phyloP scores from a whole-genome alignment of 2,888 invertebrate species.

The Sepioteuthis lessoniana region DNA sequence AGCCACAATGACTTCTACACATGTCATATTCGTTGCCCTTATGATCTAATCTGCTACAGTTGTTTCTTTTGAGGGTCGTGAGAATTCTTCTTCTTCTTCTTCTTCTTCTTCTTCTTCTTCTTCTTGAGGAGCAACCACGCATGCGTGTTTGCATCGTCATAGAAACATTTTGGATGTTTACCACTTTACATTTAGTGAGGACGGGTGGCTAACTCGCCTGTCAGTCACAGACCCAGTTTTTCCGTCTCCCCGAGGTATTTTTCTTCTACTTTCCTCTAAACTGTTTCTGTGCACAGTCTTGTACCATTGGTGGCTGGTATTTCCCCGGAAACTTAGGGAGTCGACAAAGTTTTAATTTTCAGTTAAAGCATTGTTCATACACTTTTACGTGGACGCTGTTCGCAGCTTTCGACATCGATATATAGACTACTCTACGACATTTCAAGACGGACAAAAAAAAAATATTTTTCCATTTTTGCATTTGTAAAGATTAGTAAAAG shows the following conservation, averaged over 20 bases:
- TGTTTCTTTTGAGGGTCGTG: neutral
- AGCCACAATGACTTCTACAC: neutral
- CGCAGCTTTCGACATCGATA: too few species aligned
- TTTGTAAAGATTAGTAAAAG: too few species aligned
- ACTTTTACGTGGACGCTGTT: too few species aligned
- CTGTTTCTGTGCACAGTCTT: too few species aligned
- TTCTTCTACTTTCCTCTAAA: neutral
- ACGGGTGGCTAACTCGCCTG: too few species aligned
- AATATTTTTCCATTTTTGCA: too few species aligned
- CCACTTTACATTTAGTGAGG: neutral
- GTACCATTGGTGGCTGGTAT: too few species aligned
- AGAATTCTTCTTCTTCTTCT: neutral
- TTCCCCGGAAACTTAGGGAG: too few species aligned
- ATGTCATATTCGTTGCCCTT: neutral
- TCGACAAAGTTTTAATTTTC: too few species aligned
- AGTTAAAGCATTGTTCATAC: too few species aligned
- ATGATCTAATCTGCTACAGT: neutral
- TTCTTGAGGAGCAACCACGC: neutral
- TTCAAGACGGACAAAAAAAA: too few species aligned
- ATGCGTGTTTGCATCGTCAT: neutral
- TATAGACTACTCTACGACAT: too few species aligned
- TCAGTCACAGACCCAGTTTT: neutral
- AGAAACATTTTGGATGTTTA: neutral
- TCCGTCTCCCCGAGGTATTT: neutral
- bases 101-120: neutral